Conservation (phyloP, 2,113 vertebrate species). For the Phalacrocorax brasilianus region DNA sequence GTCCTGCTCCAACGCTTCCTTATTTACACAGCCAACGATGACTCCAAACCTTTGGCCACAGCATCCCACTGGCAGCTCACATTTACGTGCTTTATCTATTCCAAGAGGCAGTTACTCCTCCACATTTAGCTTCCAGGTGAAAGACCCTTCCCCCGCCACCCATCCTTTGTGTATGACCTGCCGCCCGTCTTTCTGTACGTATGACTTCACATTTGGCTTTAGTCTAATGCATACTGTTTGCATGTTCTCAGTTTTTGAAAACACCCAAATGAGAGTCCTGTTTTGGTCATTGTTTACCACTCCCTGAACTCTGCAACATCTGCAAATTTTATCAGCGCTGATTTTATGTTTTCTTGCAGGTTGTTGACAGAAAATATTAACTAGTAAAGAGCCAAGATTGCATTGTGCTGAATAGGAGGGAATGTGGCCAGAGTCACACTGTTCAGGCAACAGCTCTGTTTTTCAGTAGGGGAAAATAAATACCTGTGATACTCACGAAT, state of each 20-base stretch:
- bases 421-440: conserved; percentile 26
- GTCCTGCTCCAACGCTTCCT: not conserved
- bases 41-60: conserved; percentile 45
- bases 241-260: conserved; percentile 50
- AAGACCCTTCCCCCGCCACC: not conserved
- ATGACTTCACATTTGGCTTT: conserved; percentile 66
- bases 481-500: conserved; percentile 32
- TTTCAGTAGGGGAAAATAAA: conserved; percentile 34
- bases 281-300: conserved; percentile 65
- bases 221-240: conserved; percentile 1
- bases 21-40: conserved; percentile 7
- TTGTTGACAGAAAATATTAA: conserved; percentile 67
- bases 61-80: not conserved
- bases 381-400: conserved; percentile 46
- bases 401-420: conserved; percentile 46
- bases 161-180: not conserved
- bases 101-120: not conserved
- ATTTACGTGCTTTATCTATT: conserved; percentile 11
- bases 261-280: conserved; percentile 59
- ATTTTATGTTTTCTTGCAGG: conserved; percentile 60
- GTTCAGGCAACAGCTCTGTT: conserved; percentile 53
- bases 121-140: conserved; percentile 36
- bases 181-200: not conserved
- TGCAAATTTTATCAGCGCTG: conserved; percentile 62
- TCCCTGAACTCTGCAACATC: conserved; percentile 65